Conservation (phyloP, 1,140 invertebrate genomes). For the Neotoxoptera formosana region DNA sequence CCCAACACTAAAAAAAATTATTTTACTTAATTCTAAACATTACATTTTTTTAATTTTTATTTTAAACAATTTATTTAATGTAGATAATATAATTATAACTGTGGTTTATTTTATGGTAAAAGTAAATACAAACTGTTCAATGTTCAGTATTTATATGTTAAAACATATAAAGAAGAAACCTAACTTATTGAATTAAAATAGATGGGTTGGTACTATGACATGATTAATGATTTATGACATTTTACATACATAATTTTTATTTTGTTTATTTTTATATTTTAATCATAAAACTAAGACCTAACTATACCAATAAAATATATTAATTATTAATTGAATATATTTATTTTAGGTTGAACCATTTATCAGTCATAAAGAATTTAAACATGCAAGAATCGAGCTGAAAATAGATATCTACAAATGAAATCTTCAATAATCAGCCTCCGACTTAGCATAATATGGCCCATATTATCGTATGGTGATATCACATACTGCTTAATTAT, state of each 20-base stretch:
- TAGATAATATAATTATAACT: no score
- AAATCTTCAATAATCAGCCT: conserved; percentile 32
- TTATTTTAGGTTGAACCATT: conserved; percentile 46
- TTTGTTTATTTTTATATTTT: background rate
- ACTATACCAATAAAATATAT: background rate
- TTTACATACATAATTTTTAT: background rate
- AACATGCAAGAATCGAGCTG: conserved; percentile 34
- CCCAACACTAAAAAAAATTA: no score
- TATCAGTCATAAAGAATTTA: background rate
- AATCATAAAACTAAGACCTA: background rate
- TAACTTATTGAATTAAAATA: no score
- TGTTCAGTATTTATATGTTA: background rate
- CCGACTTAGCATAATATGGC: conserved; percentile 16
- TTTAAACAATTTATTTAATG: no score
- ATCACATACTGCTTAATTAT: conserved; percentile 57
- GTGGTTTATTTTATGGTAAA: no score
- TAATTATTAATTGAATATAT: background rate
- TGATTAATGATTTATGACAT: background rate
- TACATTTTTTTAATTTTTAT: no score
- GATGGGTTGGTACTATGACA: background rate
- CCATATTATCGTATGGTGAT: conserved; percentile 2
- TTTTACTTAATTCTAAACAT: no score
- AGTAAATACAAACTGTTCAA: background rate
- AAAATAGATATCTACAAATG: conserved; percentile 22
- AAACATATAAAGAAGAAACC: background rate